These are phyloP conservation scores for Parapsyche elsis DNA, from an alignment of 1,140 invertebrate species.

Conservation along the genomic window DNA sequence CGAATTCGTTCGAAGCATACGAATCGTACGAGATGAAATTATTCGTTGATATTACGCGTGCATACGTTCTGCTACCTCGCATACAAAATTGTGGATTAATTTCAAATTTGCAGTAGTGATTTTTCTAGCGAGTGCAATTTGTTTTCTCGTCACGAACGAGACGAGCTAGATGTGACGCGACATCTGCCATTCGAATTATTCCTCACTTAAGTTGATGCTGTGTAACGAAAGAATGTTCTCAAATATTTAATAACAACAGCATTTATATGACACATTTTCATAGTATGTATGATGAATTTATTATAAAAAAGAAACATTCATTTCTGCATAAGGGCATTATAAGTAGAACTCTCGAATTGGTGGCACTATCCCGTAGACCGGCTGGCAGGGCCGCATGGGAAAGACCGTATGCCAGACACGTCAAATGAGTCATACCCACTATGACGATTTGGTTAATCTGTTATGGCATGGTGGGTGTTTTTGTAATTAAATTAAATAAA, in stretches of 20 bases:
- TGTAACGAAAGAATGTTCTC: background rate
- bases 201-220: background rate
- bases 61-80: background rate
- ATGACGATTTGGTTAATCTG: no score
- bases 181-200: constrained; percentile 28
- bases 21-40: no score
- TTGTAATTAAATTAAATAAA: no score
- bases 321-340: no score
- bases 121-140: constrained; percentile 24
- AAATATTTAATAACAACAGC: background rate
- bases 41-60: background rate
- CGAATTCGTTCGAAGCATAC: no score
- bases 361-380: no score
- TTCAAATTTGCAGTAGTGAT: background rate
- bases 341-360: no score
- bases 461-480: no score
- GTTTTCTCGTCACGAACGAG: constrained; percentile 26
- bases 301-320: no score
- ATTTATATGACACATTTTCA: background rate
- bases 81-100: constrained; percentile 20
- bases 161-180: background rate
- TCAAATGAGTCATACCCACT: no score
- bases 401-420: no score
- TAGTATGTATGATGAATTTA: background rate
- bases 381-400: no score